Evolutionary conservation across 2,888 invertebrate genomes (phyloP).

Genomic region (Ferrisia virgata): DNA sequence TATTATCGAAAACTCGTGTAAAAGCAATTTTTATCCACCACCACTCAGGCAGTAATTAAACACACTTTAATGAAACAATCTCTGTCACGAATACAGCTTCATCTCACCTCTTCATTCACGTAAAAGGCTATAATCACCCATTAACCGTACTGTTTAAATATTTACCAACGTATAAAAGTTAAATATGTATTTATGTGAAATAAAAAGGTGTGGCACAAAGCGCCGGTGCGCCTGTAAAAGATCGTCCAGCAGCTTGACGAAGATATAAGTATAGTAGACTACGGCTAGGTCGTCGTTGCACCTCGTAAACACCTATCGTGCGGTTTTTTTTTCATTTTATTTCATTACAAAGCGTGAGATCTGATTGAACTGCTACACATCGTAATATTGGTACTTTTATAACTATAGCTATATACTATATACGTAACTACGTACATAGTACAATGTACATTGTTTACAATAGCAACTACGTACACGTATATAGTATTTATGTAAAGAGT

Average conservation of each 20-base stretch:
- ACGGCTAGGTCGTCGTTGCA: background rate
- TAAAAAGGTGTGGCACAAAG: background rate
- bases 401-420: background rate
- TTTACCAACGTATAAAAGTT: background rate
- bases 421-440: too few relatives aligned
- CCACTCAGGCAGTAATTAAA: too few relatives aligned
- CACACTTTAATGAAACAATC: too few relatives aligned
- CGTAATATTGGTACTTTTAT: background rate
- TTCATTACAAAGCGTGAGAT: background rate
- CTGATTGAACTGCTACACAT: background rate
- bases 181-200: background rate
- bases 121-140: background rate
- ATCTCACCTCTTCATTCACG: background rate
- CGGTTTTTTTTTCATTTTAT: background rate
- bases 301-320: background rate
- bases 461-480: background rate
- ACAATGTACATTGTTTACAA: background rate
- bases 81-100: too few relatives aligned
- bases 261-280: background rate
- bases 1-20: too few relatives aligned
- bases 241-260: background rate
- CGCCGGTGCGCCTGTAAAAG: background rate
- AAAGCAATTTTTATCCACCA: too few relatives aligned
- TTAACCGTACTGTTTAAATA: background rate
- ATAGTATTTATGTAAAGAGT: background rate